Evolutionary conservation across 2,888 invertebrate species (phyloP), one percentile per base, ranked within the genome.

Genomic region (Limnephilus marmoratus): DNA sequence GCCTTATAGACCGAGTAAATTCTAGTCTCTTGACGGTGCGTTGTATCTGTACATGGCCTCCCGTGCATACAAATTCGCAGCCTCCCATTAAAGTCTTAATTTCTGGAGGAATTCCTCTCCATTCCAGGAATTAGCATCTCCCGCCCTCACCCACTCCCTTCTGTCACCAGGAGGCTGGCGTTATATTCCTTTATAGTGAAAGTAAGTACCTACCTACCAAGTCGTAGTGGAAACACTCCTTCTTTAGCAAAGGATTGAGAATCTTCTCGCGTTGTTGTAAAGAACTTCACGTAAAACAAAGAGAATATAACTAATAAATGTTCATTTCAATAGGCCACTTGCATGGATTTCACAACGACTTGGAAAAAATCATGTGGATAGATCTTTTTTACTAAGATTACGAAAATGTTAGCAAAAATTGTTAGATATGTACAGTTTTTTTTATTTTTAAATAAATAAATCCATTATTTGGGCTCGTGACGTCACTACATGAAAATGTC

Each of bases 1-100:
- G 41, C 11, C 53, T 15, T 68, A 18, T 18, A 68, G 3, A 4
- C 24, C 68, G 24, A 9, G 2, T 24, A 68, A n/a, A 68, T n/a
- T 24, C 7, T 68, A 24, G 9, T n/a, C 68, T 68, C 24, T 68
- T n/a, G 68, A 68, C 68, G n/a, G 24, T n/a, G 68, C n/a, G 68
- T 68, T 68, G 24, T 68, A 68, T 81, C 80, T 82, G 45, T 88
- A 90, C 41, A 81, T 41, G 81, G 91, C 87, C 83, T 83, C 37
- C 86, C 89, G 3, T 45, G 92, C 92, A 91, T 93, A 92, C 91
- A 90, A 93, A 88, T 88, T 80, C 89, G 80, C 91, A 83, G 53
- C 83, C 90, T 87, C 93, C 93, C 92, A 93, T 93, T 92, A 93
- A 93, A 93, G 92, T 93, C 93, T 93, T 93, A 91, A 93, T 93